These are phyloP conservation scores for Uloborus diversus DNA, from an alignment of 1,140 invertebrate genomes.

Conservation along the genomic window DNA sequence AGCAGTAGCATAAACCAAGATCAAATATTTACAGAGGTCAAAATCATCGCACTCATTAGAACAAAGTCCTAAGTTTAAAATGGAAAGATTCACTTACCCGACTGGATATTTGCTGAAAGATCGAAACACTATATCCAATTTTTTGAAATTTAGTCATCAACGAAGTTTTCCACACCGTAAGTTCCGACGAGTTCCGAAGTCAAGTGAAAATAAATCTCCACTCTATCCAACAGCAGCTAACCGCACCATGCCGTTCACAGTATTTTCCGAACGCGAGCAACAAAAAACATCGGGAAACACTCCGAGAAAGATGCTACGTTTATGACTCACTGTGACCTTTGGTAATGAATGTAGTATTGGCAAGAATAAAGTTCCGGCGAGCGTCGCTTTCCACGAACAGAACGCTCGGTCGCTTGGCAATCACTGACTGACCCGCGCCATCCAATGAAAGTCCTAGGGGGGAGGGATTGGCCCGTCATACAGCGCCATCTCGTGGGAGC, in stretches of 20 bases:
- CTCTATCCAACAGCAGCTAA: too few relatives aligned
- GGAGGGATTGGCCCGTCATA: neutral
- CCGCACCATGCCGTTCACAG: neutral
- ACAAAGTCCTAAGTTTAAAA: too few relatives aligned
- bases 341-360: neutral
- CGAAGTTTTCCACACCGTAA: too few relatives aligned
- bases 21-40: too few relatives aligned
- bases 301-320: neutral
- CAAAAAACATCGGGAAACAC: neutral
- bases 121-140: too few relatives aligned
- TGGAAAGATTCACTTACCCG: too few relatives aligned
- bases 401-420: neutral
- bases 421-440: constrained; percentile 42
- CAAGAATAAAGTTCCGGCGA: neutral
- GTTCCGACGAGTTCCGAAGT: too few relatives aligned
- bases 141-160: too few relatives aligned
- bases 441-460: constrained; percentile 34
- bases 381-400: neutral
- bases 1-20: too few relatives aligned
- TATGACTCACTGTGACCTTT: constrained; percentile 48
- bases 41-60: too few relatives aligned
- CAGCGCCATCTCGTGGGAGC: constrained; percentile 21
- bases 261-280: neutral
- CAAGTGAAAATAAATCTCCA: too few relatives aligned
- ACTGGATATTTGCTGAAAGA: too few relatives aligned